Conservation (phyloP, 1,140 invertebrate species). For the Pogonus chalceus region DNA sequence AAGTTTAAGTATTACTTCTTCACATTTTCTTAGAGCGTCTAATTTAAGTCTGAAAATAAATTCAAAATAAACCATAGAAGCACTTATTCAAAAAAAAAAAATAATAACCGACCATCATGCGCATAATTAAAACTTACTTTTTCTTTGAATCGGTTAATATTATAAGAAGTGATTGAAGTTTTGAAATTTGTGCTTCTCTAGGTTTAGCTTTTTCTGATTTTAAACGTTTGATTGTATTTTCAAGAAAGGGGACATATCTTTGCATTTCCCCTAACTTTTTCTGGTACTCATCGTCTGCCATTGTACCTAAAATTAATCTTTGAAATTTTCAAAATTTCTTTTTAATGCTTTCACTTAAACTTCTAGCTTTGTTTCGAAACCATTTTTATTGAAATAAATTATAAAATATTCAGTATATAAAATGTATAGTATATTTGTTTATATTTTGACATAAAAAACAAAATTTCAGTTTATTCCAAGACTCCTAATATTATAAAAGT, state of each 20-base stretch:
- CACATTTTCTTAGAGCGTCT: constrained; percentile 52
- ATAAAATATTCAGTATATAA: too few relatives aligned
- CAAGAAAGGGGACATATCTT: constrained; percentile 54
- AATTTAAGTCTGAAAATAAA: constrained; percentile 48
- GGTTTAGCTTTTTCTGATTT: constrained; percentile 42
- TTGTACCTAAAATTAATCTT: constrained; percentile 13
- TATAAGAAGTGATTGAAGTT: constrained; percentile 49
- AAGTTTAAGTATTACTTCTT: constrained; percentile 51
- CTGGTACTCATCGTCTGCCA: constrained; percentile 41
- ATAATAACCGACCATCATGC: not conserved
- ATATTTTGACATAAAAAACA: too few relatives aligned
- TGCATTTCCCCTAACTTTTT: constrained; percentile 52
- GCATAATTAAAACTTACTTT: constrained; percentile 37
- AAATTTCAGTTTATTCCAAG: too few relatives aligned
- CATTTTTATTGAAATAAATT: too few relatives aligned
- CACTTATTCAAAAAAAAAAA: not conserved
- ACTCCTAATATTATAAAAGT: too few relatives aligned
- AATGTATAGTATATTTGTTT: too few relatives aligned
- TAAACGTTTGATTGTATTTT: constrained; percentile 49
- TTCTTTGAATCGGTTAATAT: constrained; percentile 48
- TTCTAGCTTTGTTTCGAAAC: too few relatives aligned
- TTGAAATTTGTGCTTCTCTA: constrained; percentile 46
- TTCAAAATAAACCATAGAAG: constrained; percentile 11
- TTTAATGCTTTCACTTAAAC: too few relatives aligned
- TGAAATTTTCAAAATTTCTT: too few relatives aligned